Conservation (phyloP, 2,888 invertebrate genomes). For the Gandaritis pyraliata region DNA sequence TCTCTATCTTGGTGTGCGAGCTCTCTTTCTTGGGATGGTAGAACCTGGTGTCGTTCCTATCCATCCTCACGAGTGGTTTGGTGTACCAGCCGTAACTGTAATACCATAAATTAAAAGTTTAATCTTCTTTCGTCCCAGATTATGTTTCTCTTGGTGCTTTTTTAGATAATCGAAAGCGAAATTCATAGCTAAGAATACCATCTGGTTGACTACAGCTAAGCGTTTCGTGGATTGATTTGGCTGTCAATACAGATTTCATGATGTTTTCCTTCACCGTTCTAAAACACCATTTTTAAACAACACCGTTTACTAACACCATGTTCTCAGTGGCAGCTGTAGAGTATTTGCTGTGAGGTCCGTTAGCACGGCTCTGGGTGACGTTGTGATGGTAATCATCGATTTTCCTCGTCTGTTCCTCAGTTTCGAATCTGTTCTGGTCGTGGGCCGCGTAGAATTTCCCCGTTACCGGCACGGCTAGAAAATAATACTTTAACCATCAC, state of each 20-base stretch:
- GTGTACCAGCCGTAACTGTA: constrained; percentile 74
- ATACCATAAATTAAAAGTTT: constrained; percentile 1
- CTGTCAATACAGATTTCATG: no score
- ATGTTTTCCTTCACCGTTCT: no score
- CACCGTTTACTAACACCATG: constrained; percentile 62
- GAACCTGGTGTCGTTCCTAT: constrained; percentile 70
- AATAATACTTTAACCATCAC: background rate
- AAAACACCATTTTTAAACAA: no score
- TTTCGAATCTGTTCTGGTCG: constrained; percentile 62
- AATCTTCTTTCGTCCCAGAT: no score
- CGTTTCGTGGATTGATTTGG: no score
- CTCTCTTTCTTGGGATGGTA: constrained; percentile 70
- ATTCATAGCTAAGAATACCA: no score
- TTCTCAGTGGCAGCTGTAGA: constrained; percentile 65
- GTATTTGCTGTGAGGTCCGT: constrained; percentile 72
- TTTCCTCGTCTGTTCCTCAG: constrained; percentile 59
- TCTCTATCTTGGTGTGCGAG: constrained; percentile 69
- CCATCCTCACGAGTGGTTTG: constrained; percentile 59
- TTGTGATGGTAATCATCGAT: constrained; percentile 64
- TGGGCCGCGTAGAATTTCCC: constrained; percentile 76
- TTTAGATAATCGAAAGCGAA: no score
- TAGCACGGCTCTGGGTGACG: constrained; percentile 70
- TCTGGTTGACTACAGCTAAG: no score
- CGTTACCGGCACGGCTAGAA: constrained; percentile 67
- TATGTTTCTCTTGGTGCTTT: no score